Evolutionary conservation across 2,113 vertebrate species (phyloP), one percentile per base, ranked within the genome.

Genomic region (Willisornis vidua): DNA sequence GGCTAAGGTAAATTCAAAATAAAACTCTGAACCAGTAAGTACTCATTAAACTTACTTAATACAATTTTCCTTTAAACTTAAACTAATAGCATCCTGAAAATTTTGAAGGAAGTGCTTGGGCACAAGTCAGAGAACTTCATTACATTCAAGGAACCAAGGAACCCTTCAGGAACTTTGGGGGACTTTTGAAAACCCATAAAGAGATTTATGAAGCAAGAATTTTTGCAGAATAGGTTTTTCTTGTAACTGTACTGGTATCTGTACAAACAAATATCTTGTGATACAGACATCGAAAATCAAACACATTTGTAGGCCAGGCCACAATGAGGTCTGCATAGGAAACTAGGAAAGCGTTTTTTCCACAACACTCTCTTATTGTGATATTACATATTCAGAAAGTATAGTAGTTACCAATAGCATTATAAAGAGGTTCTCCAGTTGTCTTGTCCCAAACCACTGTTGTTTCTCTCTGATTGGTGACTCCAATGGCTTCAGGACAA

Each of bases 401-500:
- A 82, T 7, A 52, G 39, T 55, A 82, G 98, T 97, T 98, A 99
- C 99, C 99, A 54, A 99, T 98, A 70, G 99, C 99, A 87, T 99
- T 99, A 95, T 99, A 99, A 87, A 99, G 99, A 18, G 99, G 99
- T 86, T 99, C 98, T 96, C 99, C 99, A 1, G 99, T 99, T 74
- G 98, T 97, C 95, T 98, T 99, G 98, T 99, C 99, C 99, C 99
- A 99, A 48, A 99, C 98, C 75, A 99, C 94, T 4, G 99, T 99
- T 29, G 99, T 99, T 98, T 99, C 99, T 96, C 99, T 99, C 97
- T 99, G 99, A 97, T 99, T 99, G 97, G 99, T 99, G 90, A 99
- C 98, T 80, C 99, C 99, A 94, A 99, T 97, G 67, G 99, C 99
- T 99, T 94, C 95, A 96, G 90, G 78, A 96, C 91, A 94, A 97